Base-by-base conservation (phyloP, 2,797 vertebrate genomes). In the Acanthiza pusilla region DNA sequence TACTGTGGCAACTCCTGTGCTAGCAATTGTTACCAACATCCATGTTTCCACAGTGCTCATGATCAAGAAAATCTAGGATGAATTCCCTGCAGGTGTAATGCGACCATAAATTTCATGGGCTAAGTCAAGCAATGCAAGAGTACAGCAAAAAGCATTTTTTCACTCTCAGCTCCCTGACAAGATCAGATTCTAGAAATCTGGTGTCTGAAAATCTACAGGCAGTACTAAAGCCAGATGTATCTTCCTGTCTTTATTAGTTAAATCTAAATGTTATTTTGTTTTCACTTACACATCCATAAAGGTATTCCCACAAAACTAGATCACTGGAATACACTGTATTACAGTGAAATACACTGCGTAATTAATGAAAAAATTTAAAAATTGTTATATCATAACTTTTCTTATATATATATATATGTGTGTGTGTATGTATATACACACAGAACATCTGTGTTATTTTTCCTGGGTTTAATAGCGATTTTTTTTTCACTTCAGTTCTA, bases 1-100 rank as follows among this genome's bases (percentile, higher is more conserved):
- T 58, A 66, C 18, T 32, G 26, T 20, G 17, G 17, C 55, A 81
- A 54, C 38, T 50, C 45, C 66, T 50, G 62, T 15, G 62, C 43
- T 36, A 73, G 47, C n/a, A 84, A 62, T 4, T 51, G 27, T 57
- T 76, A 54, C 32, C 34, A 66, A 58, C 18, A 43, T 23, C 51
- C 38, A 18, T 10, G 17, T 61, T 88, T 81, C 83, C 75, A 82
- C 42, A 67, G 50, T 40, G 57, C 7, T 72, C 88, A 68, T 10
- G 61, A 60, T 65, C n/a, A 96, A 63, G 81, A 91, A 93, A 95
- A 89, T 66, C 62, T 47, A 63, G 20, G 60, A 89, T 62, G 47
- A 95, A 58, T 63, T 92, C 77, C 76, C 38, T 75, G 60, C 14
- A 94, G 60, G 70, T 85, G 47, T 80, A 55, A 89, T 18, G 13